Conservation (phyloP, 2,113 vertebrate genomes). For the Zosterops pallidus region DNA sequence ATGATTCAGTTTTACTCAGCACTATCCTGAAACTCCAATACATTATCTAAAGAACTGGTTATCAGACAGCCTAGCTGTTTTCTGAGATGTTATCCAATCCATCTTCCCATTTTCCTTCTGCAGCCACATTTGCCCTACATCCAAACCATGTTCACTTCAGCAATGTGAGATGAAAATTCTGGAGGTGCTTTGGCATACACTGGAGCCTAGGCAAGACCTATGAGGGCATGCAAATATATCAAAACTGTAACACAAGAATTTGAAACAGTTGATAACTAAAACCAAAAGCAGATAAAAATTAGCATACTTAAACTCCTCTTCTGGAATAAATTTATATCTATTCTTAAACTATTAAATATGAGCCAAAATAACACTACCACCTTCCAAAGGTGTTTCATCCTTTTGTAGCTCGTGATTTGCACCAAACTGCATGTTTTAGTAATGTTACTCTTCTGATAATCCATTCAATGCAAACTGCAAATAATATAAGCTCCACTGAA, state of each 20-base stretch:
- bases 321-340: neutral
- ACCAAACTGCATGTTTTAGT: neutral
- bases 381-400: neutral
- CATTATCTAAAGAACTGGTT: neutral
- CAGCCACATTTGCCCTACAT: neutral
- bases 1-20: neutral
- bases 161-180: neutral
- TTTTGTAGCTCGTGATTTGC: neutral
- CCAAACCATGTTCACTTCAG: neutral
- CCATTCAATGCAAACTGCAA: neutral
- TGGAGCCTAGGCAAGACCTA: neutral
- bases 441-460: neutral
- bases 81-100: neutral
- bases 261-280: neutral
- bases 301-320: neutral
- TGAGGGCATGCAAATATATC: neutral
- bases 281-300: neutral
- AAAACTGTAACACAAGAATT: neutral
- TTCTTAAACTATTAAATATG: neutral
- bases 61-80: neutral
- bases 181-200: neutral
- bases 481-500: neutral
- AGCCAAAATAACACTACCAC: neutral
- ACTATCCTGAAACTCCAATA: neutral
- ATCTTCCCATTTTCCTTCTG: neutral